A percentile compares a stretch with the other conserved stretches of the same genome.
These are phyloP conservation scores for Malacoraja senta DNA, from an alignment of 2,797 vertebrate genomes.

Conservation along the genomic window DNA sequence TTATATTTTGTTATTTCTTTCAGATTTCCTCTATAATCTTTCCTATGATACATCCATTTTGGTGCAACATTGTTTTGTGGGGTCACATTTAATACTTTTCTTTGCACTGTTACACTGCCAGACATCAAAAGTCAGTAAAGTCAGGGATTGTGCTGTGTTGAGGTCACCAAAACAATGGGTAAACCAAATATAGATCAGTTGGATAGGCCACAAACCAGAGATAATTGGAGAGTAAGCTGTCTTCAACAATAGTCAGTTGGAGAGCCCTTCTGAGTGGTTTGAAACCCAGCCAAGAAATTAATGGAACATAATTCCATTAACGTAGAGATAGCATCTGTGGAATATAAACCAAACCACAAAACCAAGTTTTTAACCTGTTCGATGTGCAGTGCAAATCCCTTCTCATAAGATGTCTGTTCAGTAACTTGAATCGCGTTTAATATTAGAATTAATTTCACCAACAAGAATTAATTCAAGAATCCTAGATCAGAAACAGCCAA, in stretches of 20 bases:
- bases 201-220: background rate
- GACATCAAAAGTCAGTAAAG: background rate
- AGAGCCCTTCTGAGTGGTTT: slow-evolving; percentile 6
- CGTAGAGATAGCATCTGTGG: background rate
- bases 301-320: background rate
- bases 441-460: background rate
- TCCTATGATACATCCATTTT: background rate
- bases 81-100: background rate
- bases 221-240: slow-evolving; percentile 1
- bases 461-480: background rate
- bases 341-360: background rate
- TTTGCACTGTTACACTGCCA: background rate
- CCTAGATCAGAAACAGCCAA: background rate
- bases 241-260: background rate
- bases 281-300: background rate
- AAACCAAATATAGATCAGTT: slow-evolving; percentile 7
- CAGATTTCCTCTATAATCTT: background rate
- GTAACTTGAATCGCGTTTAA: background rate
- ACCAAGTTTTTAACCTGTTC: background rate
- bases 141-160: background rate
- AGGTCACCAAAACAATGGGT: background rate
- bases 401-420: background rate
- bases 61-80: background rate
- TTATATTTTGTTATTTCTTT: background rate
- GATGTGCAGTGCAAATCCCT: background rate